Percentiles rank a stretch among this genome's conserved stretches.
Conservation (phyloP, 92 coral and sea anemone species). For the Palythoa grandiflora region DNA sequence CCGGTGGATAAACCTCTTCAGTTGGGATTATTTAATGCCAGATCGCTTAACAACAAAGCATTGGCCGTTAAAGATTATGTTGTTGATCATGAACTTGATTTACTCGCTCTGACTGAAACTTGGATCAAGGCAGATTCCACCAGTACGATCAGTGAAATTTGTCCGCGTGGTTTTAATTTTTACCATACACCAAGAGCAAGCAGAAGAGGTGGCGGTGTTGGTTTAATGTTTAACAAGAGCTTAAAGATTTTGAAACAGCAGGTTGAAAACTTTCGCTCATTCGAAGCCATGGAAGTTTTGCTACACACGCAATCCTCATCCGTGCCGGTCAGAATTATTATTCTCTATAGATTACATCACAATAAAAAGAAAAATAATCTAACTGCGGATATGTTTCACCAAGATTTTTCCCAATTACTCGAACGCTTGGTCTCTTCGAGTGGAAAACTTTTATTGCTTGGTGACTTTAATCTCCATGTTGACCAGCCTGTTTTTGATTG, state of each 20-base stretch:
- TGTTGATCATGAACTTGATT: conserved; percentile 6
- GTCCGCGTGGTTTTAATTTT: conserved; percentile 4
- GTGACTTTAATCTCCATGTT: too few species aligned
- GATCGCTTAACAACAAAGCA: background rate
- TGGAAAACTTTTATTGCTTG: too few species aligned
- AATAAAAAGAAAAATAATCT: conserved; percentile 3
- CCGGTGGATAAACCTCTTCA: background rate
- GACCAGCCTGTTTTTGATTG: too few species aligned
- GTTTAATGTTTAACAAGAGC: background rate
- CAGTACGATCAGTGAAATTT: background rate
- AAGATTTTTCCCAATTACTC: too few species aligned
- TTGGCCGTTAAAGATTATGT: background rate
- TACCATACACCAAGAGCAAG: background rate
- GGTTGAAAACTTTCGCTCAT: background rate
- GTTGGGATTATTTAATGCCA: background rate
- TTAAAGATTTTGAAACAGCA: background rate
- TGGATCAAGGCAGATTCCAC: background rate
- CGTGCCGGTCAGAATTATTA: background rate
- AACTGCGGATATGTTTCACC: background rate
- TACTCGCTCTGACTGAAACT: conserved; percentile 5
- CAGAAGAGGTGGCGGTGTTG: background rate
- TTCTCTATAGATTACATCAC: too few species aligned
- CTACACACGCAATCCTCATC: too few species aligned
- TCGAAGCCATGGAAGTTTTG: background rate
- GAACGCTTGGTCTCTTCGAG: too few species aligned